Evolutionary conservation across 2,888 invertebrate genomes (phyloP).

Genomic region (Eudiplozoon nipponicum): DNA sequence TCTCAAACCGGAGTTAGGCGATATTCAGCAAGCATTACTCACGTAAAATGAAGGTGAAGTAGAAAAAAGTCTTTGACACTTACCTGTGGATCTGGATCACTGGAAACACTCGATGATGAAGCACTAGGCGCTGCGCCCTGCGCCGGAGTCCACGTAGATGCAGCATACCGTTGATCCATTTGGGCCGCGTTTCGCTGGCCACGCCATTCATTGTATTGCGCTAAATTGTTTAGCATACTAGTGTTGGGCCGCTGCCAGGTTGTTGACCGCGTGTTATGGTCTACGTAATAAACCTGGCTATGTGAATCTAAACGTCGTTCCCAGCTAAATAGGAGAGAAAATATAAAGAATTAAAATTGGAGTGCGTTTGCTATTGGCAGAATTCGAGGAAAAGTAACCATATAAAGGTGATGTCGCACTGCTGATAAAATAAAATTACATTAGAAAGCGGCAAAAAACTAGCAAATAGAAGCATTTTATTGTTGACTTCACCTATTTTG

Average conservation of each 20-base stretch:
- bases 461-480: background rate
- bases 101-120: no score
- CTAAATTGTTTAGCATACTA: constrained; percentile 13
- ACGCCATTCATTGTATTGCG: constrained; percentile 12
- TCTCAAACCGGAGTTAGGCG: no score
- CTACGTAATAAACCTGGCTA: constrained; percentile 16
- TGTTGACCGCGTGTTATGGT: constrained; percentile 16
- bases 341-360: no score
- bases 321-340: constrained; percentile 12
- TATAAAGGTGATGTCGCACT: no score
- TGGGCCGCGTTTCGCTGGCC: constrained; percentile 5
- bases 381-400: no score
- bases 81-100: no score
- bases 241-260: constrained; percentile 16
- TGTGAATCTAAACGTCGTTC: constrained; percentile 15
- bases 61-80: no score
- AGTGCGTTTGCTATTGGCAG: no score
- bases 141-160: constrained; percentile 18
- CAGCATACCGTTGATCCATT: constrained; percentile 11
- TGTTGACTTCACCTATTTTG: background rate
- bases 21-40: no score
- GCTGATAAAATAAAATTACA: no score
- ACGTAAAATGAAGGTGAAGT: no score
- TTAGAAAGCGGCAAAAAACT: no score
- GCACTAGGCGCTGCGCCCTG: constrained; percentile 10